These are phyloP conservation scores for Rhagologus leucostigma DNA, from an alignment of 2,113 vertebrate genomes.

Conservation along the genomic window DNA sequence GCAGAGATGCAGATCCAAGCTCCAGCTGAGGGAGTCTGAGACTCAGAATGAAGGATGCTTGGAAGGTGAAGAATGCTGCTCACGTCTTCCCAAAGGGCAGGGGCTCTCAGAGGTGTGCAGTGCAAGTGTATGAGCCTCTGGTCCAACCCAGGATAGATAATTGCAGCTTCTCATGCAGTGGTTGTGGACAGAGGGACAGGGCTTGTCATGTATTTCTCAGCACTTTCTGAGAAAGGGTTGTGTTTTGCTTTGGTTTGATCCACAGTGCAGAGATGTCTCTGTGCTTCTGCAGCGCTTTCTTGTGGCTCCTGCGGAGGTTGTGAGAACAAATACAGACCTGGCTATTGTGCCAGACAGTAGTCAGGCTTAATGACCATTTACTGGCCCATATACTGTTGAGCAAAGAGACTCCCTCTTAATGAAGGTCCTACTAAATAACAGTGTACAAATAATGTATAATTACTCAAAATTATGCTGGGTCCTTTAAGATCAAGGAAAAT, in stretches of 20 bases:
- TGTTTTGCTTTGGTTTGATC: background rate
- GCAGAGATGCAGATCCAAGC: background rate
- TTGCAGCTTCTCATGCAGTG: background rate
- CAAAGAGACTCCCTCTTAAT: constrained; percentile 29
- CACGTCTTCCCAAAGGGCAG: background rate
- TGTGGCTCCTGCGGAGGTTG: background rate
- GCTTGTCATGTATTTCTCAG: background rate
- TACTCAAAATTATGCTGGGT: background rate
- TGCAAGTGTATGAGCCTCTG: background rate
- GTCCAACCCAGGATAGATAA: background rate
- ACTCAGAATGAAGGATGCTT: background rate
- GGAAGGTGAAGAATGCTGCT: background rate
- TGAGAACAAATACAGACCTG: background rate
- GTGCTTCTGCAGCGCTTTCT: background rate
- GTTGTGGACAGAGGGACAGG: background rate
- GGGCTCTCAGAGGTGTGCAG: background rate
- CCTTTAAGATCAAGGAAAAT: constrained; percentile 25
- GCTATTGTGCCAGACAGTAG: background rate
- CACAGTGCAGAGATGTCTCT: background rate
- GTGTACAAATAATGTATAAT: constrained; percentile 14
- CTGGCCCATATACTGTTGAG: background rate
- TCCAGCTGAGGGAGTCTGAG: background rate
- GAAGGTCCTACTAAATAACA: constrained; percentile 18
- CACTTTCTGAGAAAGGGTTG: background rate
- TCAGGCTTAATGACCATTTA: constrained; percentile 4